Base-by-base conservation (phyloP, 2,888 invertebrate species). In the Erynnis tages region DNA sequence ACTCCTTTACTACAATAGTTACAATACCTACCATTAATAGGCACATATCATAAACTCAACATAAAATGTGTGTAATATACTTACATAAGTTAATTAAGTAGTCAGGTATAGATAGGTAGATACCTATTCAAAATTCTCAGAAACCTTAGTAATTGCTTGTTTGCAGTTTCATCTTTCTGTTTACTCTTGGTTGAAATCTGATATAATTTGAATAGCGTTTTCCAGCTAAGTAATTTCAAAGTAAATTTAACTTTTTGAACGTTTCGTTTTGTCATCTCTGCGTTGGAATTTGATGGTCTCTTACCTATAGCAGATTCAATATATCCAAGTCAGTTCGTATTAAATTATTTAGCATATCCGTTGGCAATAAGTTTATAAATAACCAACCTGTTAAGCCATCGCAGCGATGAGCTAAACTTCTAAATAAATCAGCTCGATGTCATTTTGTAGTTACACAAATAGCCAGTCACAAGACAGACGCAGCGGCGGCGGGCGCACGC, bases 401-500 rank as follows among this genome's bases (percentile, higher is more conserved):
- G 35, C 34, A 29, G 44, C 29, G 50, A 44, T 53, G 67, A 70
- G 66, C 63, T 62, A 62, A 66, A 65, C 66, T 66, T 61, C 62
- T 69, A 75, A 76, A 79, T 81, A 82, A 80, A 78, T 76, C 69
- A 75, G 69, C 67, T 70, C 68, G 54, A 65, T 67, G 63, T 63
- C 62, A 63, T 60, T 61, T 59, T 57, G 61, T 54, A 58, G 58
- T 56, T n/a, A 61, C 71, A 63, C 64, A 70, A 72, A 71, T 71
- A 72, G 67, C 76, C 68, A 85, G 84, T 86, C 86, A 83, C 81
- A 81, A 83, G 87, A 86, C 84, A 85, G 87, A 85, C 86, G 75
- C 66, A 69, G 72, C 71, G 83, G 78, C 76, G 79, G 57, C 65
- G 60, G 57, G 21, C 53, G 57, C 32, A 60, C 55, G 48, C 53